Percentiles rank a stretch among this genome's conserved stretches.
phyloP scores from a whole-genome alignment of 2,113 vertebrate genomes.

The Hypanus sabinus region DNA sequence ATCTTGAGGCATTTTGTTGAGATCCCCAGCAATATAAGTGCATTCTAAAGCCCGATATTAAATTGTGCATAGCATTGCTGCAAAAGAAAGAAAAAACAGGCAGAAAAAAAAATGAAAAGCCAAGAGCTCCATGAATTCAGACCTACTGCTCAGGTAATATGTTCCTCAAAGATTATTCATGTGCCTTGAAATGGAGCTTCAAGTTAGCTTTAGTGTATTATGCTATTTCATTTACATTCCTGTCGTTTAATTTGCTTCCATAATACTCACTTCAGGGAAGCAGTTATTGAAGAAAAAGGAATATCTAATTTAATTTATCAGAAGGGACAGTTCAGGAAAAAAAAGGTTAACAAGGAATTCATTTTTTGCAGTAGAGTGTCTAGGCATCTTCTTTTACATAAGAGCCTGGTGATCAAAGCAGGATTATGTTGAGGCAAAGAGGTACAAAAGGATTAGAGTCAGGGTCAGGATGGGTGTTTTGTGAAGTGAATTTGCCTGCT shows the following conservation, averaged over 20 bases:
- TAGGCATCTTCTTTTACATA: conserved; percentile 18
- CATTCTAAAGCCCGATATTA: not conserved
- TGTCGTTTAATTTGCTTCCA: conserved; percentile 36
- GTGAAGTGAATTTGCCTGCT: conserved; percentile 44
- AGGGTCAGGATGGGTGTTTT: conserved; percentile 37
- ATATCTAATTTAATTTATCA: conserved; percentile 38
- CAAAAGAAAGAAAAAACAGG: not conserved
- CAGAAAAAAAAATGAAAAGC: not conserved
- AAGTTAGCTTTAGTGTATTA: conserved; percentile 16
- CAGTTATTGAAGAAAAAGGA: conserved; percentile 34
- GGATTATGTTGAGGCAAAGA: conserved; percentile 13
- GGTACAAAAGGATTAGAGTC: conserved; percentile 29
- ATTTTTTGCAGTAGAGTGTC: conserved; percentile 18
- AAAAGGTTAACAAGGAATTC: conserved; percentile 32
- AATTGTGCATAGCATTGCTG: not conserved
- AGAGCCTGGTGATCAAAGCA: conserved; percentile 31
- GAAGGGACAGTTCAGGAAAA: conserved; percentile 24
- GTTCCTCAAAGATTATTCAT: conserved; percentile 27
- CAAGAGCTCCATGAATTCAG: not conserved
- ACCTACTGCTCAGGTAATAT: not conserved
- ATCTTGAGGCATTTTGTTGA: not conserved
- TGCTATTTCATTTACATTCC: conserved; percentile 36
- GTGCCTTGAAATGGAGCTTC: conserved; percentile 16
- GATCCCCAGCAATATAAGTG: not conserved
- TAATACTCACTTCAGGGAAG: conserved; percentile 35